Evolutionary conservation across 2,113 vertebrate species (phyloP).

Genomic region (Hydropotes inermis): DNA sequence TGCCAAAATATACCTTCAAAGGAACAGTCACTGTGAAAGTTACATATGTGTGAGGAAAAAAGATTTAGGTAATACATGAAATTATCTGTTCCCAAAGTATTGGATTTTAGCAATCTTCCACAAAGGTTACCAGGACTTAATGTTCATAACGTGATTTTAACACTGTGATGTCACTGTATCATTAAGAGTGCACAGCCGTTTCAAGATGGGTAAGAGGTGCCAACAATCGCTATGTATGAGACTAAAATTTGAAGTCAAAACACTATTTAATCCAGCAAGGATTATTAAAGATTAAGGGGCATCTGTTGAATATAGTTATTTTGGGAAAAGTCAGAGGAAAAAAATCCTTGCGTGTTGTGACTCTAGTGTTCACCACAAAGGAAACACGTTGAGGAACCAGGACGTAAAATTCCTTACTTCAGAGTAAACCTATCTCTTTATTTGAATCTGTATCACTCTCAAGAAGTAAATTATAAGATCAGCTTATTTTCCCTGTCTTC

Average conservation of each 20-base stretch:
- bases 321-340: background rate
- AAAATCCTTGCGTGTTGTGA: background rate
- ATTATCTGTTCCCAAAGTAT: background rate
- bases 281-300: background rate
- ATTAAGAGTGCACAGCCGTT: background rate
- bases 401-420: background rate
- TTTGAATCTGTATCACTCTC: slow-evolving; percentile 27
- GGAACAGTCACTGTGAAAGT: background rate
- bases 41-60: background rate
- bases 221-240: background rate
- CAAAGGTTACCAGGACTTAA: background rate
- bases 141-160: background rate
- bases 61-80: background rate
- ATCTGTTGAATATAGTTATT: background rate
- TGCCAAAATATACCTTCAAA: slow-evolving; percentile 11
- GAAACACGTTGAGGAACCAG: background rate
- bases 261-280: background rate
- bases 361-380: background rate
- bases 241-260: background rate
- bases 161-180: background rate
- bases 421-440: background rate
- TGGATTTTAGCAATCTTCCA: background rate
- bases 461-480: slow-evolving; percentile 35
- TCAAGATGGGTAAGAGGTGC: background rate
- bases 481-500: slow-evolving; percentile 71